Evolutionary conservation across 2,888 invertebrate species (phyloP).

Genomic region (Parnassius mnemosyne): DNA sequence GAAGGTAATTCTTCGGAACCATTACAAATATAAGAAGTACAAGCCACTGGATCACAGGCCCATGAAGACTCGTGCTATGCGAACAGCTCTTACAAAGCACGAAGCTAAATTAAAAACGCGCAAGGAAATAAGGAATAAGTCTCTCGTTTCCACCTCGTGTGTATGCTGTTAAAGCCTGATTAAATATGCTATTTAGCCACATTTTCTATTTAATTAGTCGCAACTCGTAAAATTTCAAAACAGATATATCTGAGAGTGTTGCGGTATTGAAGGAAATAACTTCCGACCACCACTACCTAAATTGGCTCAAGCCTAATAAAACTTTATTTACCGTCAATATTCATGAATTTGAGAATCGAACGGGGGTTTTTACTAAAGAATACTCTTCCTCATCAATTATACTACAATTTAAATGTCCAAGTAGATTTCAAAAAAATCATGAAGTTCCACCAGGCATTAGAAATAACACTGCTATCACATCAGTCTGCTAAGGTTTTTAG

Average conservation of each 20-base stretch:
- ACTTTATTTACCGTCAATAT: too few relatives aligned
- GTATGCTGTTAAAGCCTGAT: constrained; percentile 97
- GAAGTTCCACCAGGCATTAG: too few relatives aligned
- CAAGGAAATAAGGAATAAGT: constrained; percentile 93
- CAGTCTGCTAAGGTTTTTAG: too few relatives aligned
- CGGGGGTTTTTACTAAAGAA: too few relatives aligned
- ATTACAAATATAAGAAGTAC: constrained; percentile 97
- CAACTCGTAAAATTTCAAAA: neutral
- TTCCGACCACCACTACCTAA: neutral
- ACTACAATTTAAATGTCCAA: too few relatives aligned
- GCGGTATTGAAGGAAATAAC: neutral
- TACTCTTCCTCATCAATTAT: too few relatives aligned
- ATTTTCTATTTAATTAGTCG: neutral
- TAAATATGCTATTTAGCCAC: constrained; percentile 34
- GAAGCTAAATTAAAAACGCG: constrained; percentile 92
- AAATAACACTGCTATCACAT: too few relatives aligned
- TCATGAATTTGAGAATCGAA: too few relatives aligned
- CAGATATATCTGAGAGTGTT: neutral
- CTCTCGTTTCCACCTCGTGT: constrained; percentile 94
- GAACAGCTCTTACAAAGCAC: constrained; percentile 92
- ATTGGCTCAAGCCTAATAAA: too few relatives aligned
- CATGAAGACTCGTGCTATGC: constrained; percentile 98
- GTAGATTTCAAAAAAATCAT: too few relatives aligned
- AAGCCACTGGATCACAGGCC: constrained; percentile 98
- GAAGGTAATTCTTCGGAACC: constrained; percentile 97